These are phyloP conservation scores for Euclidia mi DNA, from an alignment of 2,888 invertebrate species.

Conservation along the genomic window DNA sequence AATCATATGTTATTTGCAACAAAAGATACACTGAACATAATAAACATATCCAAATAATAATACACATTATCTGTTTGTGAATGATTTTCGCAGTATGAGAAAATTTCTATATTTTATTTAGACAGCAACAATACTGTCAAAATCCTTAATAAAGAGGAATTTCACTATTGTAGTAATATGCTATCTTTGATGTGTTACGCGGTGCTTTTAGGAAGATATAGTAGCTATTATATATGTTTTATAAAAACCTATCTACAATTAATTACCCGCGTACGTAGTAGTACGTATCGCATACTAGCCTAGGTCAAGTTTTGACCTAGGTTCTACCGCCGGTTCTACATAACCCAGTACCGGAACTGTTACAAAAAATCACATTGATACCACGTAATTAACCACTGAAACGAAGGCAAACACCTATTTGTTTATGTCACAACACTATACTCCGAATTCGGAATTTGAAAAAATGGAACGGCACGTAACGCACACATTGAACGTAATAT, in stretches of 20 bases:
- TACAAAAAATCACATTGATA: conserved; percentile 53
- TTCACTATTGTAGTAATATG: background rate
- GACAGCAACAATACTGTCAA: no score
- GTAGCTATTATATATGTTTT: background rate
- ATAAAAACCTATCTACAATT: conserved; percentile 3
- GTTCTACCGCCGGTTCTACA: conserved; percentile 27
- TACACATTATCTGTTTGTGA: no score
- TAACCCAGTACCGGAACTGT: conserved; percentile 31
- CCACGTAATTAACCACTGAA: conserved; percentile 34
- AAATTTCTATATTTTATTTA: no score
- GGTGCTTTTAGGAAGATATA: no score
- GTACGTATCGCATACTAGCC: conserved; percentile 13
- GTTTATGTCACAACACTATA: conserved; percentile 39
- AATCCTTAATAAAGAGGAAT: no score
- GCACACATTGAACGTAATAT: conserved; percentile 44
- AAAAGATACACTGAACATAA: no score
- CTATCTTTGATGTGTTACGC: background rate
- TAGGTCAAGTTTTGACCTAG: conserved; percentile 55
- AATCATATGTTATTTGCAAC: no score
- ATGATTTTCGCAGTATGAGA: no score
- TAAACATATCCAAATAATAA: no score
- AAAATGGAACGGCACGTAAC: conserved; percentile 23
- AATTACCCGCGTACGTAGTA: background rate
- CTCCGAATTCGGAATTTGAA: conserved; percentile 30
- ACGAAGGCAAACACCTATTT: conserved; percentile 50